A percentile compares a stretch with the other conserved stretches of the same genome.
phyloP scores from a whole-genome alignment of 2,113 vertebrate genomes.

The Callipepla californica region DNA sequence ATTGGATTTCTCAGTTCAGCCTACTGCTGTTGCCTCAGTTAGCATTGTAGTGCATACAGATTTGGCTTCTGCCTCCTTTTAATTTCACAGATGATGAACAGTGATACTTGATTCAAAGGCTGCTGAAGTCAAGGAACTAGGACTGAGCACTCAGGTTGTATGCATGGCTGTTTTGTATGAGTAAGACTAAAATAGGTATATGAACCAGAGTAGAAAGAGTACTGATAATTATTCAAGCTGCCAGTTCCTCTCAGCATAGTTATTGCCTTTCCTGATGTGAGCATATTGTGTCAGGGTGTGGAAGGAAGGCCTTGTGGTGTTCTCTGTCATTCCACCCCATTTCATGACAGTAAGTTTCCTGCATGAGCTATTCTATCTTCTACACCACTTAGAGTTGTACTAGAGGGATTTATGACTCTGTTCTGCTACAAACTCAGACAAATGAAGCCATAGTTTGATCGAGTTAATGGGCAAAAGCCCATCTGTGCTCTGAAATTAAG shows the following conservation, averaged over 20 bases:
- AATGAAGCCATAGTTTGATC: not conserved
- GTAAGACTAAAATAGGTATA: not conserved
- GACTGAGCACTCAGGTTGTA: not conserved
- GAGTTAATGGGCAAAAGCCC: not conserved
- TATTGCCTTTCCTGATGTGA: not conserved
- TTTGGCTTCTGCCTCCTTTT: not conserved
- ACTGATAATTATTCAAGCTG: not conserved
- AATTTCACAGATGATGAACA: not conserved
- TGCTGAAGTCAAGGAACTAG: not conserved
- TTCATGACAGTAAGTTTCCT: not conserved
- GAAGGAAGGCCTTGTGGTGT: not conserved
- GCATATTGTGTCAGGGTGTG: not conserved
- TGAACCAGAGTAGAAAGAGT: not conserved
- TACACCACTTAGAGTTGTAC: accelerated
- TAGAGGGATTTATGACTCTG: not conserved
- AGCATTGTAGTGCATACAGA: not conserved
- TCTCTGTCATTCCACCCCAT: not conserved
- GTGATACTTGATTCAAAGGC: not conserved
- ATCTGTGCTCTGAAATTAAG: constrained; percentile 11
- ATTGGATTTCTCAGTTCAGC: not conserved
- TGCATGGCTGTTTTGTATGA: not conserved
- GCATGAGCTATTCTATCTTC: not conserved
- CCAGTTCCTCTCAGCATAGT: not conserved
- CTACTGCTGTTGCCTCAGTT: not conserved
- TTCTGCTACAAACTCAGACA: not conserved